Evolutionary conservation across 2,797 vertebrate genomes (phyloP), one percentile per base, ranked within the genome.

Genomic region (Pangasius krempfi): DNA sequence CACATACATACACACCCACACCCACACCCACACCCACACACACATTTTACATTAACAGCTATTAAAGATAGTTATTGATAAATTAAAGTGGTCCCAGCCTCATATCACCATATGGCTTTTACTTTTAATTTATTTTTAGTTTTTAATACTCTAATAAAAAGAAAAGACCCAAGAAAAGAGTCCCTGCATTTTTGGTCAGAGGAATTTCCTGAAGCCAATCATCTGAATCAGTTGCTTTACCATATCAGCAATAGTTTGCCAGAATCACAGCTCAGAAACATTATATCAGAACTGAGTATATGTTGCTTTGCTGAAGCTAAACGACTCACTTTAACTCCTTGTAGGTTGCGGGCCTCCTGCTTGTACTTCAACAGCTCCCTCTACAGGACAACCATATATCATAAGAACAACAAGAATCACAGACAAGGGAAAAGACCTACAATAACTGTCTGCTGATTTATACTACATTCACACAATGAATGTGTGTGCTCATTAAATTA

Each of bases 281-380:
- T 47, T 13, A 27, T 1, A 75, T 27, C 22, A 5, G 14, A 47
- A 75, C 20, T 25, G 18, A 25, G 20, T 44, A 73, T 2, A n/a
- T 76, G 12, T n/a, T 56, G 78, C 25, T 37, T 79, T 37, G 66
- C 86, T 30, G 64, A 89, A 72, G 30, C 27, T 20, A 13, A 30
- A 64, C 13, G 5, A 81, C 95, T 96, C 92, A 99, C 99, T 97
- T 99, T 99, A 89, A 99, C 96, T 81, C 97, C 98, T 92, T 98
- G 98, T 13, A 99, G 94, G 93, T 97, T 99, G 92, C 98, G 97
- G 91, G 96, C 94, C 92, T 99, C 98, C 93, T 99, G 98, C 92
- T 97, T 99, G 94, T 96, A 98, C 93, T 95, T 97, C 93, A 98
- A 86, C 89, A 99, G 94, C 92, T 99, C 98, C 93, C 97, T 98